Evolutionary conservation across 2,797 vertebrate species (phyloP), one percentile per base, ranked within the genome.

Genomic region (Odontamblyopus rebecca): DNA sequence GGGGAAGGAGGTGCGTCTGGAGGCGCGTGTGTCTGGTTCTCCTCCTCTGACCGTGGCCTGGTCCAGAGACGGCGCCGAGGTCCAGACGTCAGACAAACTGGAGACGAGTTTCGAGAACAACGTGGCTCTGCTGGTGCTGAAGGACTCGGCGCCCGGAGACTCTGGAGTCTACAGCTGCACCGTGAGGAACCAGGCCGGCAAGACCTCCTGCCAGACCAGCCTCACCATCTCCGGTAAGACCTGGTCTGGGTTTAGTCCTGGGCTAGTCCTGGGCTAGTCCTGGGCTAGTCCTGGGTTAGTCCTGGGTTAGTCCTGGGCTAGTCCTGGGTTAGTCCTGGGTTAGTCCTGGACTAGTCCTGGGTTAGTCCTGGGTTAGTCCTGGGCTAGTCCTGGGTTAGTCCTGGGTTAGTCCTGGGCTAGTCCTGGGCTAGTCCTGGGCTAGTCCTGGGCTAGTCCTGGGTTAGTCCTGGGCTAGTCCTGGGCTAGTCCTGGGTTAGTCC

Each of bases 121-220:
- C 53, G 6, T 80, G 2, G 91, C 95, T 5, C 57, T 93, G 54
- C 87, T 99, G 62, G 89, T 89, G 5, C 79, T 99, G 82, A 95
- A 89, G 88, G 90, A 86, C 0, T 82, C 93, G 12, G 76, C 67
- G 26, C 81, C 9, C 79, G 80, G 88, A 88, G 95, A 99, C 61
- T 85, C 92, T 32, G 97, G 96, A 0, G 79, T 93, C 30, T 99
- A 98, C 85, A 94, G 89, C 5, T 99, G 98, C 76, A 91, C 92
- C 77, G 96, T 93, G 18, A 93, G 95, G 29, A 99, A 99, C 44
- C 96, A 97, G 66, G 96, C 95, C 60, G 98, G 98, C 38, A 94
- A 92, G 0, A 90, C 90, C 41, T 91, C 96, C 1, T 99, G 94
- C 82, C 94, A 88, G 0, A 94, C 96, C 76, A 95, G 95, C 26